Conservation (phyloP, 2,888 invertebrate genomes). For the Trissoscelio sp. region DNA sequence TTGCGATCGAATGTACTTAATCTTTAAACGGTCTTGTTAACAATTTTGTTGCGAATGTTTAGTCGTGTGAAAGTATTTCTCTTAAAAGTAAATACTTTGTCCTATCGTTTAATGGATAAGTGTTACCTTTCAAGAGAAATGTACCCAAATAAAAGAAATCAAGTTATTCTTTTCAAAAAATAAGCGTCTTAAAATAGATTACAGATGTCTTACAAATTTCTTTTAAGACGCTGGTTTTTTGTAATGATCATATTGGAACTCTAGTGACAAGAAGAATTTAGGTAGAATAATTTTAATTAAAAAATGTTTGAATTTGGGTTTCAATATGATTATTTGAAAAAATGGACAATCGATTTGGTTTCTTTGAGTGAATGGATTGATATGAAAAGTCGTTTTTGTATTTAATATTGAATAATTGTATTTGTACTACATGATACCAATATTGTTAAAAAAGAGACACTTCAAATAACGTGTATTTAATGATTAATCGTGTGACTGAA, state of each 20-base stretch:
- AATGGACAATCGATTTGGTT: slow-evolving; percentile 41
- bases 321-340: slow-evolving; percentile 42
- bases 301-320: slow-evolving; percentile 20
- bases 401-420: slow-evolving; percentile 63
- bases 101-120: no score
- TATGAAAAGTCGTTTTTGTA: slow-evolving; percentile 70
- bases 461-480: slow-evolving; percentile 51
- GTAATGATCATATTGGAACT: slow-evolving; percentile 36
- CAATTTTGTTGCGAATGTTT: slow-evolving; percentile 54
- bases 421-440: slow-evolving; percentile 37
- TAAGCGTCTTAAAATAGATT: slow-evolving; percentile 26
- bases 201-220: background rate
- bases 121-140: no score
- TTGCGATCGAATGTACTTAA: slow-evolving; percentile 59
- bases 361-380: slow-evolving; percentile 27
- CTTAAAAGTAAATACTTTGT: no score
- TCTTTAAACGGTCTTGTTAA: slow-evolving; percentile 53
- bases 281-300: slow-evolving; percentile 24
- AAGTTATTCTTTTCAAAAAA: slow-evolving; percentile 11
- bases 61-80: slow-evolving; percentile 4
- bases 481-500: slow-evolving; percentile 78
- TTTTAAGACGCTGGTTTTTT: slow-evolving; percentile 25
- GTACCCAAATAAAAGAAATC: slow-evolving; percentile 26
- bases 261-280: background rate
- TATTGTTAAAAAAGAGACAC: slow-evolving; percentile 44